These are phyloP conservation scores for Gambusia yucatana DNA, from an alignment of 2,797 vertebrate species.

Conservation along the genomic window DNA sequence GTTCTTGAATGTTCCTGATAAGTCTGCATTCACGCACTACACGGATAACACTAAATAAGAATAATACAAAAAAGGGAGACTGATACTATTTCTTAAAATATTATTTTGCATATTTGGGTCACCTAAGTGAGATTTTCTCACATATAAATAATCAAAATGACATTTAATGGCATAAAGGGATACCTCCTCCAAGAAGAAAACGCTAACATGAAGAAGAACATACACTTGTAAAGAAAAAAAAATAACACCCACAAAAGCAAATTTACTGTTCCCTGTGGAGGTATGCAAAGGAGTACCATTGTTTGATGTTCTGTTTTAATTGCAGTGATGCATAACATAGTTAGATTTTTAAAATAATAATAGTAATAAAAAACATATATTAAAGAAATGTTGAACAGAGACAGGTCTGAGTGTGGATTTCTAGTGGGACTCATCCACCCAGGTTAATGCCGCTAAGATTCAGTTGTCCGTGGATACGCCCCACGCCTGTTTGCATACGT, in stretches of 20 bases:
- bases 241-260: not conserved
- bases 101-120: not conserved
- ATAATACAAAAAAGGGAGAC: not conserved
- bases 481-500: constrained; percentile 61
- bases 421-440: constrained; percentile 61
- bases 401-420: constrained; percentile 51
- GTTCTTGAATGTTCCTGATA: constrained; percentile 32
- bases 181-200: not conserved
- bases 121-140: not conserved
- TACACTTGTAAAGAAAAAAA: constrained; percentile 1
- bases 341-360: not conserved
- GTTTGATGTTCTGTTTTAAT: not conserved
- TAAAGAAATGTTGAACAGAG: not conserved
- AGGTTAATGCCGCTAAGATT: constrained; percentile 67
- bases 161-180: not conserved
- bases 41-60: not conserved
- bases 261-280: not conserved
- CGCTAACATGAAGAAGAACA: not conserved
- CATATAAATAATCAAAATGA: not conserved
- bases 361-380: not conserved
- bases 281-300: not conserved
- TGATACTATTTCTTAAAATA: not conserved
- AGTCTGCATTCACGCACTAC: not conserved
- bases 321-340: not conserved
- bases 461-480: constrained; percentile 79